Evolutionary conservation across 2,113 vertebrate species (phyloP), one percentile per base, ranked within the genome.

Genomic region (Austrofundulus limnaeus): DNA sequence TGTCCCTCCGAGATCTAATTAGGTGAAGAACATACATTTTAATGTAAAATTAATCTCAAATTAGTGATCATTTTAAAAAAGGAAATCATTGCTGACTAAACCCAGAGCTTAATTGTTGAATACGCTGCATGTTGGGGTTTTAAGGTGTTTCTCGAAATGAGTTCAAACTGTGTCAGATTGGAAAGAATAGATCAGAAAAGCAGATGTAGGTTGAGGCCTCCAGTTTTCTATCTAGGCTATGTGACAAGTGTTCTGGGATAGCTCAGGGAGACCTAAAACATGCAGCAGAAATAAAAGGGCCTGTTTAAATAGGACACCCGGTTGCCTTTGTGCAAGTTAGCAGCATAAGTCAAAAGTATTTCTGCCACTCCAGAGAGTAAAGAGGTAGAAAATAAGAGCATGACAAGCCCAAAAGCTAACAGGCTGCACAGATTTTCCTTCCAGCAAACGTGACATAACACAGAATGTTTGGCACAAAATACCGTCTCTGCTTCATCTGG

Each of bases 171-270:
- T n/a, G n/a, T n/a, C n/a, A n/a, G n/a, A n/a, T n/a, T n/a, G n/a
- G 7, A 28, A 7, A 28, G 25, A 28, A 28, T 28, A 67, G 75
- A 66, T 72, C n/a, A 2, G 34, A 70, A 58, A 62, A 64, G 71
- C 52, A 37, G 51, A 83, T 80, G 61, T 80, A 72, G 84, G 66
- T 25, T 23, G 42, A 74, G 56, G 67, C 19, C 76, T 71, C 61
- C 50, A 49, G 21, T 38, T 65, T 71, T 79, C 8, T 60, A 79
- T 79, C 72, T 75, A 80, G 70, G 84, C 67, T 82, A 54, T 50
- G 17, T 49, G 1, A 37, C 42, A 65, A 75, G 63, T 72, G 64
- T 75, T 77, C 52, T 53, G 84, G 76, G 75, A 84, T 71, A 69
- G 78, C 66, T 75, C 67, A 72, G 31, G 31, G 31, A 83, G 78